phyloP scores from a whole-genome alignment of 2,888 invertebrate species.

The Hemithea aestivaria region DNA sequence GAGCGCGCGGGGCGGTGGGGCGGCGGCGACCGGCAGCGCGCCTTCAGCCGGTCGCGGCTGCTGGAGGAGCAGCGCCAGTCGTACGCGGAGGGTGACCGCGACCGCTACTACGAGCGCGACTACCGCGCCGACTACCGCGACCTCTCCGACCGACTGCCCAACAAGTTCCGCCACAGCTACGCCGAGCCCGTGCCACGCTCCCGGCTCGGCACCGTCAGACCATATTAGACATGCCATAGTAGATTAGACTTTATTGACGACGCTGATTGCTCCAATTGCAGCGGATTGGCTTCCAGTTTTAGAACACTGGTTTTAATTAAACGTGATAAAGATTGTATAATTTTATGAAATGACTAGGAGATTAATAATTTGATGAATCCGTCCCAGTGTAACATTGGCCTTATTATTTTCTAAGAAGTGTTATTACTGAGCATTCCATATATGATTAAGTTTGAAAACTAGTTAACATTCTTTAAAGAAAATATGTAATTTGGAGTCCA shows the following conservation, averaged over 20 bases:
- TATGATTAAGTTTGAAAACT: too few species aligned
- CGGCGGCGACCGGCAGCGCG: conserved; percentile 65
- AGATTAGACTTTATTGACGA: conserved; percentile 45
- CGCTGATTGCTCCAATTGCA: conserved; percentile 20
- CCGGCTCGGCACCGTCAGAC: conserved; percentile 70
- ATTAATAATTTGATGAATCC: too few species aligned
- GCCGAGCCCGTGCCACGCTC: conserved; percentile 82
- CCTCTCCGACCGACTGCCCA: conserved; percentile 60
- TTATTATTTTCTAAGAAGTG: too few species aligned
- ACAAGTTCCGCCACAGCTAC: conserved; percentile 82
- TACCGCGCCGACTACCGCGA: conserved; percentile 69
- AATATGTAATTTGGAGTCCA: too few species aligned
- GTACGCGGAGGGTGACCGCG: conserved; percentile 63
- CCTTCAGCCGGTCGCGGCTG: conserved; percentile 69
- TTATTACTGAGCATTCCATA: too few species aligned
- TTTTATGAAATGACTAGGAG: too few species aligned
- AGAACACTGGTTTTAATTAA: conserved; percentile 4
- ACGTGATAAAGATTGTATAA: background rate
- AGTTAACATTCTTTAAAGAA: too few species aligned
- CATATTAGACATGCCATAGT: conserved; percentile 75
- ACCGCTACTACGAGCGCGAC: conserved; percentile 66
- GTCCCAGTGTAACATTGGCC: too few species aligned
- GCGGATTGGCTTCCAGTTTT: conserved; percentile 4
- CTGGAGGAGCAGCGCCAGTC: conserved; percentile 70
- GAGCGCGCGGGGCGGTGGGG: conserved; percentile 65